phyloP scores from a whole-genome alignment of 2,113 vertebrate genomes.

The Hippocampus abdominalis region DNA sequence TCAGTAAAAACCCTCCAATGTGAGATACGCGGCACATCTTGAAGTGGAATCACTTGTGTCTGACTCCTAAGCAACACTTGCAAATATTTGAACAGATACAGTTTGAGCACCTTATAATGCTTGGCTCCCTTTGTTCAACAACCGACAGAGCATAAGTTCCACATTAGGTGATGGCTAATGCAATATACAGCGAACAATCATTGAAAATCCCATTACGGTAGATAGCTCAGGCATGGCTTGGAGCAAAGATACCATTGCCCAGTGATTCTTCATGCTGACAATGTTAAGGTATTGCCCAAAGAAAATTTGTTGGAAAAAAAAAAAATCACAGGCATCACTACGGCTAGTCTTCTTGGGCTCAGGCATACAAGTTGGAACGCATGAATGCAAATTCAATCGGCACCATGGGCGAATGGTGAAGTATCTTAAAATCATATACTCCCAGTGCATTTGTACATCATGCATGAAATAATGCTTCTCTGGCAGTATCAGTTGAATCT shows the following conservation, averaged over 20 bases:
- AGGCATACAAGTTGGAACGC: not conserved
- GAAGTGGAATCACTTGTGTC: too few species aligned
- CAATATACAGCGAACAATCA: too few species aligned
- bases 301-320: not conserved
- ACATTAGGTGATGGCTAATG: not conserved
- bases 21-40: not conserved
- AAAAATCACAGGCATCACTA: not conserved
- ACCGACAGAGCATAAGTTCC: not conserved
- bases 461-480: too few species aligned
- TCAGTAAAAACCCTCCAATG: not conserved
- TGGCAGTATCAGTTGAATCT: too few species aligned
- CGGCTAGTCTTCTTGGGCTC: not conserved
- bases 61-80: not conserved
- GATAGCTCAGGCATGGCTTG: too few species aligned
- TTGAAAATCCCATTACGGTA: not conserved
- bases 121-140: not conserved
- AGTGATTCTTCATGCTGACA: too few species aligned
- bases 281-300: too few species aligned
- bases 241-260: too few species aligned
- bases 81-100: not conserved
- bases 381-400: not conserved
- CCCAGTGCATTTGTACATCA: too few species aligned
- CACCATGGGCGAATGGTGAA: too few species aligned
- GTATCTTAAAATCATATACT: too few species aligned
- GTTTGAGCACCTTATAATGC: not conserved